Evolutionary conservation across 2,888 invertebrate species (phyloP), one percentile per base, ranked within the genome.

Genomic region (Villa cingulata): DNA sequence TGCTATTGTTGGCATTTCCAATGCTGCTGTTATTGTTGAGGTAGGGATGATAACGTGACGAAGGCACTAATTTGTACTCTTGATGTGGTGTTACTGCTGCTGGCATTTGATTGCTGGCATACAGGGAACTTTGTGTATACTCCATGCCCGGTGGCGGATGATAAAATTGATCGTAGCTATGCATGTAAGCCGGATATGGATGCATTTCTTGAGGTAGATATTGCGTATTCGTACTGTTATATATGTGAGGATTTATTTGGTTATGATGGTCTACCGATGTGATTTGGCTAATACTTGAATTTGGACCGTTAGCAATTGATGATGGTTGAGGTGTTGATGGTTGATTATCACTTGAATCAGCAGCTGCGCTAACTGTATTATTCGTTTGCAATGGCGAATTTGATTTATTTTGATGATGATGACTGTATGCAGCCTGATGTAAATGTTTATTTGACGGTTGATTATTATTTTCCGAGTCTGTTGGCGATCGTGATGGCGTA

Each of bases 281-380:
- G 41, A 17, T 41, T 18, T 41, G 34, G 17, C 17, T 45, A 29
- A 18, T 36, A 37, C 6, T 12, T 3, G 17, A 16, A 3, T 7
- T 37, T 16, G 17, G 16, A 2, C 37, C 37, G 16, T 15, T 39
- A 39, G 20, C 39, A 3, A 37, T 4, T 39, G 20, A 19, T 39
- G 20, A 19, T 62, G 69, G 64, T 57, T 65, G 70, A 55, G 65
- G 66, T 52, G 64, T 70, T 51, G 64, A 69, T 58, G 70, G 65
- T 51, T 68, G 68, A 60, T 69, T 69, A 66, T 86, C 86, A 58
- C 82, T 83, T 48, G 83, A 83, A 65, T 86, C 86, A 47, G 84
- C 83, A 36, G 83, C 77, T 14, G 82, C 81, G 56, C 80, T 77
- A 58, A 80, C 74, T 44, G 79, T 74, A 38, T 70, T 72, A 58